Evolutionary conservation across 2,113 vertebrate species (phyloP).

Genomic region (Thymallus thymallus): DNA sequence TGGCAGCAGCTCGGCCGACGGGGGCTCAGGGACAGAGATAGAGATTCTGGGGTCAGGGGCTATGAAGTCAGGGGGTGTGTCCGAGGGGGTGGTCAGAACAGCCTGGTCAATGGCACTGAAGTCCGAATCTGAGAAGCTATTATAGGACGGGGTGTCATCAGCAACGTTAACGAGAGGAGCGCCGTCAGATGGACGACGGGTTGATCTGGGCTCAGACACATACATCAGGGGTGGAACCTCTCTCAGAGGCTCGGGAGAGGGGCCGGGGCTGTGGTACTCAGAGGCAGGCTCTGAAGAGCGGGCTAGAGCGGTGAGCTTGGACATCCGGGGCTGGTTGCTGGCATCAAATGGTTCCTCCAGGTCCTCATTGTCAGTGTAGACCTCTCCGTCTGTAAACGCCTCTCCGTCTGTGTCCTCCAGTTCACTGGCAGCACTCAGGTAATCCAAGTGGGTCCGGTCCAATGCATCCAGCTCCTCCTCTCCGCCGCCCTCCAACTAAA

Average conservation of each 20-base stretch:
- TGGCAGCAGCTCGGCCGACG: slow-evolving; percentile 17
- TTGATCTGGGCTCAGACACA: slow-evolving; percentile 38
- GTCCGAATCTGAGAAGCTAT: slow-evolving; percentile 70
- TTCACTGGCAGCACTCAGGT: slow-evolving; percentile 93
- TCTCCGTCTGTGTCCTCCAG: slow-evolving; percentile 90
- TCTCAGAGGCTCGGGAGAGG: slow-evolving; percentile 20
- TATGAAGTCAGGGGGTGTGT: slow-evolving; percentile 70
- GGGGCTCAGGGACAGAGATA: background rate
- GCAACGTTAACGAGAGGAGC: slow-evolving; percentile 24
- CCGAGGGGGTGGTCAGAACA: slow-evolving; percentile 49
- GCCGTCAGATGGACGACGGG: slow-evolving; percentile 22
- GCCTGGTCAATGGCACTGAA: slow-evolving; percentile 45
- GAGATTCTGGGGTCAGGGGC: slow-evolving; percentile 63
- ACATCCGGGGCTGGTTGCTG: slow-evolving; percentile 48
- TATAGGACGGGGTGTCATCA: slow-evolving; percentile 40
- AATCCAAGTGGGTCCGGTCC: slow-evolving; percentile 69
- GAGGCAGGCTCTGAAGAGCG: slow-evolving; percentile 63
- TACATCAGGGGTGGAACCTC: slow-evolving; percentile 62
- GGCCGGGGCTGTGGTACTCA: slow-evolving; percentile 17
- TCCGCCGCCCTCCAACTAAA: slow-evolving; percentile 75
- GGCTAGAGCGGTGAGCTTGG: slow-evolving; percentile 42
- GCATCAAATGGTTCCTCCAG: slow-evolving; percentile 71
- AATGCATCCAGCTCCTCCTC: slow-evolving; percentile 79
- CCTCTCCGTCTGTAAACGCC: slow-evolving; percentile 68
- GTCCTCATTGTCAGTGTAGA: slow-evolving; percentile 83